Base-by-base conservation (phyloP, 2,888 invertebrate genomes). In the Sinohyriopsis cumingii region DNA sequence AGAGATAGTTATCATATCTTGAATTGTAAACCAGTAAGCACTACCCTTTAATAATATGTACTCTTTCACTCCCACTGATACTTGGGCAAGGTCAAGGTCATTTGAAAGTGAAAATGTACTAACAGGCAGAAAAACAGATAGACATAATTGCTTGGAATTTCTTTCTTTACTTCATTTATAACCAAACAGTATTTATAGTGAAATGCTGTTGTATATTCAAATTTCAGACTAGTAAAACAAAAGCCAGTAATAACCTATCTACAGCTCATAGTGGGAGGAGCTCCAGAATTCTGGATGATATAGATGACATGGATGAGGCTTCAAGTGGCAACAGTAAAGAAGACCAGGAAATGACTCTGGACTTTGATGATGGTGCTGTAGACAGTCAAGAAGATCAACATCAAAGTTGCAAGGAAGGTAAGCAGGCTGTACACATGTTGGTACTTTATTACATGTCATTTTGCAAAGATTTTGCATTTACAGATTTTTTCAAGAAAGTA, bases 241-340 rank as follows among this genome's bases (percentile, higher is more conserved):
- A 45, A 45, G 45, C 12, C 45, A 45, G 15, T 45, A 45, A 12
- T 25, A 74, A 69, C 63, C 61, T 71, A 63, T 77, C 76, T 1
- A 73, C 70, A 56, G 63, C 63, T 53, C 25, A 63, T 18, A 63
- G 74, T 55, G 15, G 68, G 63, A 65, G 73, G 54, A 62, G 67
- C 22, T 64, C 73, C n/a, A 72, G 67, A 28, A 28, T 67, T 56
- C 55, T 71, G 63, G 70, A 78, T 71, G 68, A 78, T 18, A 69
- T 73, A 28, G 80, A 81, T 64, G 79, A 78, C 53, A 68, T 82
- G 66, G 84, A 80, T 53, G 69, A 74, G 60, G 68, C 68, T 12
- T 67, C 75, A n/a, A 71, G 65, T 57, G 66, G 65, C 12, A 68
- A 71, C 45, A 73, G 73, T 56, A 80, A 79, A 45, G 78, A 78